Evolutionary conservation across 2,888 invertebrate species (phyloP).

Genomic region (Cephus pygmeus): DNA sequence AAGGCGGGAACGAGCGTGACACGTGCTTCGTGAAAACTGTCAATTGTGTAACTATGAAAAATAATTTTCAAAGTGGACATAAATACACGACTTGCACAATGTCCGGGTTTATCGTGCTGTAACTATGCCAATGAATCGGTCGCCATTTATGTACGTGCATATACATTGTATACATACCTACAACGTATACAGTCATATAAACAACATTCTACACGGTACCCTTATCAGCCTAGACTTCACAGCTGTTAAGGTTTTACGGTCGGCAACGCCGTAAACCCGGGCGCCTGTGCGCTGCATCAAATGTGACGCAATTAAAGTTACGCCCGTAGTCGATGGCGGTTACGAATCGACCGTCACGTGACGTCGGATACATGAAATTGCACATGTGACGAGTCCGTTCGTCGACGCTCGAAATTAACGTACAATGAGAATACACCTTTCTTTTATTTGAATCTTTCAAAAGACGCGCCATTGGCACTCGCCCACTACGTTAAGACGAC

Average conservation of each 20-base stretch:
- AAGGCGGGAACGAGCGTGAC: not conserved
- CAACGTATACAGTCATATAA: slow-evolving; percentile 33
- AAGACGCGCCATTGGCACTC: too few species aligned
- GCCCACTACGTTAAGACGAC: not conserved
- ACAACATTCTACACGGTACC: slow-evolving; percentile 33
- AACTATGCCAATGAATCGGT: slow-evolving; percentile 1
- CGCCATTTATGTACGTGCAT: not conserved
- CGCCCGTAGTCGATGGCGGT: slow-evolving; percentile 2
- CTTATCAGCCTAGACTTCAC: slow-evolving; percentile 52
- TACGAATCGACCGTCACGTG: not conserved
- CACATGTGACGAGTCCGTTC: not conserved
- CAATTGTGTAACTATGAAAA: not conserved
- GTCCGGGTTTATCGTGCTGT: not conserved
- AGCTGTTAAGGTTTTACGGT: slow-evolving; percentile 49
- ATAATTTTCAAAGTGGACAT: not conserved
- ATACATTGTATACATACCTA: not conserved
- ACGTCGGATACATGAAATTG: not conserved
- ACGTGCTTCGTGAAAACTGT: not conserved
- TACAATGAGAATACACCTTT: too few species aligned
- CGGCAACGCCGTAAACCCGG: slow-evolving; percentile 20
- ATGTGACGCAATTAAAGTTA: slow-evolving; percentile 45
- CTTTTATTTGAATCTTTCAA: too few species aligned
- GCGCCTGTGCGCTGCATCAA: slow-evolving; percentile 38
- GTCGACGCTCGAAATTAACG: not conserved
- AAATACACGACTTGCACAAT: not conserved